phyloP scores from a whole-genome alignment of 2,113 vertebrate species.

The Varanus salvator region DNA sequence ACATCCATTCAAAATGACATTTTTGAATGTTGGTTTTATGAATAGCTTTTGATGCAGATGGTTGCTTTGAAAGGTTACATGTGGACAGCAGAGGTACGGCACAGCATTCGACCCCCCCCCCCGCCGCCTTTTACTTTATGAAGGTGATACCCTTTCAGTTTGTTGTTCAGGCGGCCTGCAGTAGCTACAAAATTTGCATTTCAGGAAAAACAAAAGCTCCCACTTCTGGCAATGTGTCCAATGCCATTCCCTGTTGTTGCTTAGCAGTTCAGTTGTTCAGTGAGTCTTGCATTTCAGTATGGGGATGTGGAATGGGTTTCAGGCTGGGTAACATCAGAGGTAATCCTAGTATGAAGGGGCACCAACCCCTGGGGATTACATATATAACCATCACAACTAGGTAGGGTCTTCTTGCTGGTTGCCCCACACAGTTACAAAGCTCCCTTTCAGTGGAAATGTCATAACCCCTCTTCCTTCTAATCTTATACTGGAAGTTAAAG shows the following conservation, averaged over 20 bases:
- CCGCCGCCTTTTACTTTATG: neutral
- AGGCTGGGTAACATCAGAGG: neutral
- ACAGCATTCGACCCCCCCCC: neutral
- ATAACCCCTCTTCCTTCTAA: too few species aligned
- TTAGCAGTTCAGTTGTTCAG: neutral
- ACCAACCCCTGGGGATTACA: neutral
- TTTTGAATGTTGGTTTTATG: constrained; percentile 7
- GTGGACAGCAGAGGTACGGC: constrained; percentile 9
- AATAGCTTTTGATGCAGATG: constrained; percentile 40
- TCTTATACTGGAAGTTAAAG: too few species aligned
- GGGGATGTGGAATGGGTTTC: neutral
- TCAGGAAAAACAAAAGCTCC: constrained; percentile 29
- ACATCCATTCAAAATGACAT: constrained; percentile 37
- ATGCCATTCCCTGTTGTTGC: constrained; percentile 46
- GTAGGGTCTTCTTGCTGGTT: neutral
- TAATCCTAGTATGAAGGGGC: neutral
- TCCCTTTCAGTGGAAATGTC: neutral
- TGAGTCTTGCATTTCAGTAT: too few species aligned
- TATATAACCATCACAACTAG: neutral
- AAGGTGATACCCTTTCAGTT: constrained; percentile 24
- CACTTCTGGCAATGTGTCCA: neutral
- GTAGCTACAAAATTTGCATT: constrained; percentile 2
- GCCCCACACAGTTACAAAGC: neutral
- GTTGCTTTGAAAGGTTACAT: constrained; percentile 36
- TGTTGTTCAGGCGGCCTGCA: constrained; percentile 17